Conservation (phyloP, 2,888 invertebrate species). For the Thumatha senex region DNA sequence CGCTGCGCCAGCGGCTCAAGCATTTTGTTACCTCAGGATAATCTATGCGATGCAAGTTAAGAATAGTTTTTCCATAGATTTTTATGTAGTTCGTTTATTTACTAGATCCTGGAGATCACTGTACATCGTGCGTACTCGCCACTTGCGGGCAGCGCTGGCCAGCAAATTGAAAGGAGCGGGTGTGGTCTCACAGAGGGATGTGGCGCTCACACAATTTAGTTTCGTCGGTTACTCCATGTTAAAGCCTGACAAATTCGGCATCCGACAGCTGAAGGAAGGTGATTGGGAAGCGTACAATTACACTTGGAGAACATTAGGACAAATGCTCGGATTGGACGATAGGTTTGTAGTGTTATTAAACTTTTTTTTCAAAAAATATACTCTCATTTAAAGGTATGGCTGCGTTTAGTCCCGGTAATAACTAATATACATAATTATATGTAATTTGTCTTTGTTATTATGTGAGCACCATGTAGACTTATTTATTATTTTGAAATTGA, state of each 20-base stretch:
- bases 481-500: no score
- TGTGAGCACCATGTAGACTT: no score
- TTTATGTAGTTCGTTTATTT: not conserved
- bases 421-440: no score
- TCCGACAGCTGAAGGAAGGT: slow-evolving; percentile 81
- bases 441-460: no score
- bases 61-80: no score
- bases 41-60: no score
- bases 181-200: slow-evolving; percentile 90
- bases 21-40: no score
- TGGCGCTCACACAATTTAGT: slow-evolving; percentile 94
- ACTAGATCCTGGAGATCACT: slow-evolving; percentile 87
- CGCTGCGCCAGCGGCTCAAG: no score
- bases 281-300: slow-evolving; percentile 91
- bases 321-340: slow-evolving; percentile 92
- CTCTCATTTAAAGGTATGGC: no score
- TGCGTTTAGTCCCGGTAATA: no score
- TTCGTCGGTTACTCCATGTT: slow-evolving; percentile 90
- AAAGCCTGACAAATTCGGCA: slow-evolving; percentile 85
- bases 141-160: slow-evolving; percentile 84
- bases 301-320: slow-evolving; percentile 92
- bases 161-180: slow-evolving; percentile 72
- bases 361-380: no score
- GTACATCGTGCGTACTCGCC: slow-evolving; percentile 85
- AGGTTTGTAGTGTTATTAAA: slow-evolving; percentile 68